A percentile compares a stretch with the other conserved stretches of the same genome.
Conservation (phyloP, 2,888 invertebrate species). For the Megastigmus dorsalis region DNA sequence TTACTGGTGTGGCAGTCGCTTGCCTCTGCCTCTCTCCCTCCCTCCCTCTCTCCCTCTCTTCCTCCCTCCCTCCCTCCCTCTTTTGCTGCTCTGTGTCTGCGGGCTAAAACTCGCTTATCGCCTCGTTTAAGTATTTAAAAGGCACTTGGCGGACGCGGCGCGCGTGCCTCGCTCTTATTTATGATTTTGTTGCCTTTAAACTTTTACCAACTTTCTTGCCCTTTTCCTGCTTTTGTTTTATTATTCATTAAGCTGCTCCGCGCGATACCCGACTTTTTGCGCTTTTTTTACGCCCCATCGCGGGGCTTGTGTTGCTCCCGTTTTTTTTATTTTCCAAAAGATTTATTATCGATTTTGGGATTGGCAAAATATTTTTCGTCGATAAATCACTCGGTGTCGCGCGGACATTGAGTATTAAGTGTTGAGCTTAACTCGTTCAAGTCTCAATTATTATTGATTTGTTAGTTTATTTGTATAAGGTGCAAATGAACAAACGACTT, state of each 20-base stretch:
- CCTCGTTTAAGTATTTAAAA: slow-evolving; percentile 54
- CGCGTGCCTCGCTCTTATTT: slow-evolving; percentile 38
- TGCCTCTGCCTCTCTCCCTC: background rate
- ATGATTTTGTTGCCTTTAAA: slow-evolving; percentile 21
- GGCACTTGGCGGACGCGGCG: slow-evolving; percentile 23
- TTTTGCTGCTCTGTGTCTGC: background rate
- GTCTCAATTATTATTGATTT: too few relatives aligned
- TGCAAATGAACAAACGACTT: too few relatives aligned
- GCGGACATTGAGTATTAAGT: too few relatives aligned
- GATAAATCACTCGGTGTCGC: too few relatives aligned
- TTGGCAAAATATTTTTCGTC: too few relatives aligned
- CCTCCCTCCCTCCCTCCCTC: background rate
- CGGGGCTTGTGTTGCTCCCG: too few relatives aligned
- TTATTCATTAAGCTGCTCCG: slow-evolving; percentile 13
- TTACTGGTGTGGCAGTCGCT: slow-evolving; percentile 16
- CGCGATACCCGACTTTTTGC: background rate
- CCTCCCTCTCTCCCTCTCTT: background rate
- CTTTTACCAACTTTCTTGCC: slow-evolving; percentile 1
- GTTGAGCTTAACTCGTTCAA: too few relatives aligned
- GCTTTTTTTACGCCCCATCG: background rate
- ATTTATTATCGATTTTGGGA: too few relatives aligned
- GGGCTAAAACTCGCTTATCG: slow-evolving; percentile 47
- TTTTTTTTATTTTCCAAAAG: too few relatives aligned
- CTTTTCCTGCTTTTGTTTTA: background rate
- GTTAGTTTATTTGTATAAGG: too few relatives aligned